phyloP scores from a whole-genome alignment of 2,113 vertebrate species.

The Phasianus colchicus region DNA sequence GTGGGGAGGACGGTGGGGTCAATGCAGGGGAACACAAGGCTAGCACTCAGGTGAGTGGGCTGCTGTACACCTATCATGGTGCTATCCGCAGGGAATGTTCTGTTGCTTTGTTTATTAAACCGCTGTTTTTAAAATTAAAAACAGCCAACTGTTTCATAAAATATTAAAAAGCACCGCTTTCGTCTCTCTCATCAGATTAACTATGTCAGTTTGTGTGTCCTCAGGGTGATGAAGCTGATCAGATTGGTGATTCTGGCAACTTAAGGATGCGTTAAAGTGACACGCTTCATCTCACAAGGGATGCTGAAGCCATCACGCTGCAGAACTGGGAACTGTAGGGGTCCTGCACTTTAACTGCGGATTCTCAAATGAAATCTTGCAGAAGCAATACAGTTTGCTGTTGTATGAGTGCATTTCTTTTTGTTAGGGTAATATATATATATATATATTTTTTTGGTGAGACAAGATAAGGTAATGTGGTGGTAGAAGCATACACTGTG shows the following conservation, averaged over 20 bases:
- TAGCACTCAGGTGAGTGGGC: neutral
- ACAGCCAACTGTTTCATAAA: constrained; percentile 45
- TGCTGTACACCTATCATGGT: neutral
- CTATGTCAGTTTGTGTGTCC: constrained; percentile 27
- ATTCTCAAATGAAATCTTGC: constrained; percentile 61
- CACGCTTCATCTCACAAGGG: constrained; percentile 51
- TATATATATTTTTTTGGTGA: neutral
- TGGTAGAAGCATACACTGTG: constrained; percentile 8
- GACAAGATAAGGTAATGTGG: constrained; percentile 42
- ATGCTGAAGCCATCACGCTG: constrained; percentile 37
- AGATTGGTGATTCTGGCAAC: constrained; percentile 38
- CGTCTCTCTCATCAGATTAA: constrained; percentile 55
- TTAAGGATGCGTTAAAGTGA: constrained; percentile 59
- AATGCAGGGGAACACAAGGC: neutral
- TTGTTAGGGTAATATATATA: neutral
- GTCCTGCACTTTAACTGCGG: constrained; percentile 47
- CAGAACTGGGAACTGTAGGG: constrained; percentile 45
- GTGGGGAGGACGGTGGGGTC: neutral
- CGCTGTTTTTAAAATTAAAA: constrained; percentile 59
- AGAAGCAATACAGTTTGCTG: constrained; percentile 41
- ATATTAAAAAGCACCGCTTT: constrained; percentile 50
- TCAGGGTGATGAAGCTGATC: constrained; percentile 45
- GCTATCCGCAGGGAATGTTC: neutral
- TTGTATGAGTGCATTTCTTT: constrained; percentile 45
- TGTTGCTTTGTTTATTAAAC: constrained; percentile 20